phyloP scores from a whole-genome alignment of 2,888 invertebrate species.

The Drosophila prolongata region DNA sequence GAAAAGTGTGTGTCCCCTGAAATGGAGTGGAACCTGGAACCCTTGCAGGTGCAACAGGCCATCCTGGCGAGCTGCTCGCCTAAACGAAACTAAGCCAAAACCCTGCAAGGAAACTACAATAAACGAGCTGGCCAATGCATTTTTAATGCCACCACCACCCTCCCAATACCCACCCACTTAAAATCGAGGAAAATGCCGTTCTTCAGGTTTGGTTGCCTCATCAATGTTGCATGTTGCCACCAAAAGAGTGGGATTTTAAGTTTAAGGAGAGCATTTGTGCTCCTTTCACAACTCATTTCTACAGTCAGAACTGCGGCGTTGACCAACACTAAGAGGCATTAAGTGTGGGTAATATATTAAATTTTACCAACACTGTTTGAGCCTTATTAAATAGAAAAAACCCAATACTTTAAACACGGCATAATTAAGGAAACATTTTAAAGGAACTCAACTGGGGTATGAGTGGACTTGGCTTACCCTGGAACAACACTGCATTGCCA shows the following conservation, averaged over 20 bases:
- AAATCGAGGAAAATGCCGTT: background rate
- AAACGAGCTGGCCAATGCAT: slow-evolving; percentile 27
- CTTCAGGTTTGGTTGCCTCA: background rate
- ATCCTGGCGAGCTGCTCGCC: background rate
- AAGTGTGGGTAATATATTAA: no score
- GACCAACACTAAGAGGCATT: background rate
- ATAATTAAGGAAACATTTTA: no score
- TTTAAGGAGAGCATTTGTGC: background rate
- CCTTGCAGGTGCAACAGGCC: slow-evolving; percentile 32
- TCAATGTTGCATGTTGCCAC: slow-evolving; percentile 8
- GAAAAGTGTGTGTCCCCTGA: slow-evolving; percentile 30
- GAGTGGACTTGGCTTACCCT: background rate
- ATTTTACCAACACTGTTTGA: no score
- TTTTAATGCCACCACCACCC: slow-evolving; percentile 25
- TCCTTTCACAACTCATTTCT: slow-evolving; percentile 1
- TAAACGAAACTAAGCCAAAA: slow-evolving; percentile 22
- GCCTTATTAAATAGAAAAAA: no score
- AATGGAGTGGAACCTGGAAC: slow-evolving; percentile 31
- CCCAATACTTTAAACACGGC: no score
- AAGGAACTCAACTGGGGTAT: no score
- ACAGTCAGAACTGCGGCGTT: background rate
- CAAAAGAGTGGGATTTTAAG: background rate
- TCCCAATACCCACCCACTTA: background rate
- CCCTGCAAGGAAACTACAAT: slow-evolving; percentile 29
- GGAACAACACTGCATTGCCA: slow-evolving; percentile 8